Percentiles rank a stretch among this genome's conserved stretches.
phyloP scores from a whole-genome alignment of 2,888 invertebrate species.

The Teleogryllus oceanicus region DNA sequence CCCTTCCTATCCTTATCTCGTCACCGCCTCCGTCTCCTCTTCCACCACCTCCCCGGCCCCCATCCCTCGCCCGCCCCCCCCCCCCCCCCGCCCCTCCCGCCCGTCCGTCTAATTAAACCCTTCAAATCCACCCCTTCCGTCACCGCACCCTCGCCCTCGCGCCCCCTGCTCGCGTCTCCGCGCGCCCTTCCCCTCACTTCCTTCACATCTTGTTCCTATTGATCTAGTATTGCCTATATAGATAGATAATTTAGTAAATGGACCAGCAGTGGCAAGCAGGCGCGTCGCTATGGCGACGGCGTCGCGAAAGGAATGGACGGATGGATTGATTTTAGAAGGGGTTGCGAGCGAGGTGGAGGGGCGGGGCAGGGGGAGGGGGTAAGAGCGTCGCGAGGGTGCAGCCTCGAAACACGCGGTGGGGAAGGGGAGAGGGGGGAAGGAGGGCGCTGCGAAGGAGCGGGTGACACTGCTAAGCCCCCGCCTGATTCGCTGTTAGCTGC shows the following conservation, averaged over 20 bases:
- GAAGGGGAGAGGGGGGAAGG: not conserved
- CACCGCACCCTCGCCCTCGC: not conserved
- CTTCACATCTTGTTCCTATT: slow-evolving; percentile 36
- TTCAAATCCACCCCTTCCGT: slow-evolving; percentile 27
- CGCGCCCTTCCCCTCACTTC: slow-evolving; percentile 24
- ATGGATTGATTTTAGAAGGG: slow-evolving; percentile 18
- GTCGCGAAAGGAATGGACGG: not conserved
- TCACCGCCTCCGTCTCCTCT: too few species aligned
- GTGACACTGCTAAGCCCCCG: too few species aligned
- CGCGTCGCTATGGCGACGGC: not conserved
- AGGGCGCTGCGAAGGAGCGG: not conserved
- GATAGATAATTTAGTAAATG: slow-evolving; percentile 39
- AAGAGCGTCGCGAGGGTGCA: not conserved
- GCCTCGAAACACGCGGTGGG: not conserved
- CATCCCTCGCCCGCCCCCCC: too few species aligned
- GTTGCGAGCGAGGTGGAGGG: not conserved
- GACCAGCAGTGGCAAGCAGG: slow-evolving; percentile 31
- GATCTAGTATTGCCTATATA: slow-evolving; percentile 38
- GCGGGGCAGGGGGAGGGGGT: not conserved
- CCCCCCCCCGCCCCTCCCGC: not conserved
- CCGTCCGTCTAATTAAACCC: slow-evolving; percentile 34
- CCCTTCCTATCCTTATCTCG: too few species aligned
- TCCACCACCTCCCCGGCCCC: too few species aligned
- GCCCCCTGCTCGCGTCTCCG: slow-evolving; percentile 23
- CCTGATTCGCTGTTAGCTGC: too few species aligned